Percentiles rank a stretch among this genome's conserved stretches.
Evolutionary conservation across 2,113 vertebrate genomes (phyloP).

Genomic region (Microcebus griseorufus): DNA sequence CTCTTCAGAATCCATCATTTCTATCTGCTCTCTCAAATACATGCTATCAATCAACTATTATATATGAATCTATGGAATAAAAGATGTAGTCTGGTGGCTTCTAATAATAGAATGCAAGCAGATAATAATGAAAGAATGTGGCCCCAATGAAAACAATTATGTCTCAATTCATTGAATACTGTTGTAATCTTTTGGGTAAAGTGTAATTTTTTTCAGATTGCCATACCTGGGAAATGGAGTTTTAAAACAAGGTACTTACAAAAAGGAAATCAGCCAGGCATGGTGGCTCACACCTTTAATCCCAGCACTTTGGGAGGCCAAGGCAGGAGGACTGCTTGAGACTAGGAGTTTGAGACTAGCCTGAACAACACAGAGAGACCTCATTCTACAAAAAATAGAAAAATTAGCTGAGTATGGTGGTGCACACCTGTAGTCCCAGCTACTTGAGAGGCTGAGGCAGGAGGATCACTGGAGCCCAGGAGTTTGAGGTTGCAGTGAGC

Average conservation of each 20-base stretch:
- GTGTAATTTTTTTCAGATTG: constrained; percentile 8
- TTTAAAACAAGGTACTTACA: not conserved
- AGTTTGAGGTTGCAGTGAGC: too few species aligned
- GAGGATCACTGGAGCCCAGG: too few species aligned
- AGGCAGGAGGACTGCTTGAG: too few species aligned
- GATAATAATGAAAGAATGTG: not conserved
- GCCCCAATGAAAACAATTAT: not conserved
- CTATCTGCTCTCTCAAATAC: not conserved
- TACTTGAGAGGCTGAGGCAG: too few species aligned
- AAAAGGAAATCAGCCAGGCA: not conserved
- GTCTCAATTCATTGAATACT: not conserved
- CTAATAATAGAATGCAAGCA: not conserved
- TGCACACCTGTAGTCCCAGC: too few species aligned
- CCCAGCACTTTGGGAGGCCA: too few species aligned
- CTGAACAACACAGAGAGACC: too few species aligned
- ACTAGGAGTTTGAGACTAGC: too few species aligned
- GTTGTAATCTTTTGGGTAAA: constrained; percentile 27
- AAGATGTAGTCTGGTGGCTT: not conserved
- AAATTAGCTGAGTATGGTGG: too few species aligned
- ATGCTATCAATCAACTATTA: not conserved
- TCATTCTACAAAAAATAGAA: too few species aligned
- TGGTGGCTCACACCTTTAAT: too few species aligned
- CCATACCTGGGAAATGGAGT: not conserved
- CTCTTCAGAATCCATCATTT: not conserved
- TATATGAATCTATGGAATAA: not conserved